Evolutionary conservation across 2,888 invertebrate genomes (phyloP).

Genomic region (Thymelicus lineola): DNA sequence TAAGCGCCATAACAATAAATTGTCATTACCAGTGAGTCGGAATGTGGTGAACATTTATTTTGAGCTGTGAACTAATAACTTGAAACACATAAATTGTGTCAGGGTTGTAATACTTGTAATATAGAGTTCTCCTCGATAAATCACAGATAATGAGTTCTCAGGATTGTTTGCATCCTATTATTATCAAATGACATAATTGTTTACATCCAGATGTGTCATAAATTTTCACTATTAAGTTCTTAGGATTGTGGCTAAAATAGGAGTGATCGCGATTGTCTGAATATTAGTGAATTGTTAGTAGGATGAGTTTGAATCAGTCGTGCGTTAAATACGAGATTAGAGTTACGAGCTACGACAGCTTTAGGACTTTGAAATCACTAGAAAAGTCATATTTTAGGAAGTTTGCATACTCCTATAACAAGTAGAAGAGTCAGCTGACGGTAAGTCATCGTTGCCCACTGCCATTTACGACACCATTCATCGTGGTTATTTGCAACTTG

Average conservation of each 20-base stretch:
- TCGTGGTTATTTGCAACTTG: too few species aligned
- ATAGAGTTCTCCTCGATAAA: slow-evolving; percentile 30
- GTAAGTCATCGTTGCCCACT: too few species aligned
- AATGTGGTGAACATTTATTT: slow-evolving; percentile 30
- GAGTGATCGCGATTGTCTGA: slow-evolving; percentile 42
- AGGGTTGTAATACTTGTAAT: slow-evolving; percentile 32
- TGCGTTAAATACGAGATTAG: too few species aligned
- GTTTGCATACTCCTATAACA: slow-evolving; percentile 3
- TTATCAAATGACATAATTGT: slow-evolving; percentile 36
- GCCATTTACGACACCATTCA: too few species aligned
- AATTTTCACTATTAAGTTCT: slow-evolving; percentile 32
- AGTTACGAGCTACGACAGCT: too few species aligned
- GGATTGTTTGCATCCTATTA: slow-evolving; percentile 30
- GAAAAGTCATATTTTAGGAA: too few species aligned
- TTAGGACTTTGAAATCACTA: too few species aligned
- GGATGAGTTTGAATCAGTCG: too few species aligned
- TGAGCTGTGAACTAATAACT: slow-evolving; percentile 36
- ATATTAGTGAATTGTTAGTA: not conserved
- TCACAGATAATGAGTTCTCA: slow-evolving; percentile 35
- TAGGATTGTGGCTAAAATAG: slow-evolving; percentile 32
- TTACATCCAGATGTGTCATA: slow-evolving; percentile 28
- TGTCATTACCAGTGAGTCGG: slow-evolving; percentile 21
- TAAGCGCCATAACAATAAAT: slow-evolving; percentile 27
- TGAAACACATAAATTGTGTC: slow-evolving; percentile 36
- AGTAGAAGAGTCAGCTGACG: too few species aligned